These are phyloP conservation scores for Zaprionus tsacasi DNA, from an alignment of 1,140 invertebrate genomes.

Conservation along the genomic window DNA sequence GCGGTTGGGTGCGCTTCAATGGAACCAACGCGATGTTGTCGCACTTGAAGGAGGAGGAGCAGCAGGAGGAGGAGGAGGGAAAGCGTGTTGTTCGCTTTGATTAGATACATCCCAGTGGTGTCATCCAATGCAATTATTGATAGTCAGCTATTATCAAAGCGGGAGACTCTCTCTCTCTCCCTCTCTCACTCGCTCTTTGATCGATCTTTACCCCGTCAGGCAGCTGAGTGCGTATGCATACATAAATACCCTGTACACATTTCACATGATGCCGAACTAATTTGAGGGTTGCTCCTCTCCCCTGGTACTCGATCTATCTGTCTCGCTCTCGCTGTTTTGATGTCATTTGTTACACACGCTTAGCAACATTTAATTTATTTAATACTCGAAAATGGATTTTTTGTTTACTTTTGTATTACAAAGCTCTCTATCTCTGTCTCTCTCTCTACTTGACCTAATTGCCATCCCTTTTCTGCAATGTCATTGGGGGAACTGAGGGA, in stretches of 20 bases:
- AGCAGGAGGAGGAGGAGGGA: background rate
- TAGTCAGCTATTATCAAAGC: constrained; percentile 14
- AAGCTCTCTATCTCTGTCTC: constrained; percentile 5
- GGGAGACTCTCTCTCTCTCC: background rate
- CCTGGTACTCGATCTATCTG: constrained; percentile 18
- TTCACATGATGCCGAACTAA: constrained; percentile 78
- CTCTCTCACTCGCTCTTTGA: too few relatives aligned
- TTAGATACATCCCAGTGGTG: constrained; percentile 3
- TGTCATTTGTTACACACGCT: constrained; percentile 81
- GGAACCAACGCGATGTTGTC: constrained; percentile 50
- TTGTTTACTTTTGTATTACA: constrained; percentile 73
- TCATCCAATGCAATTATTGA: constrained; percentile 12
- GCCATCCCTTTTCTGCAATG: constrained; percentile 39
- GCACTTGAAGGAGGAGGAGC: constrained; percentile 1
- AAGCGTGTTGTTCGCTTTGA: constrained; percentile 5
- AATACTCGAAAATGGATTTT: constrained; percentile 79
- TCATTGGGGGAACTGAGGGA: constrained; percentile 9
- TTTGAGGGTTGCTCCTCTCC: constrained; percentile 70
- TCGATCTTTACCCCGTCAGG: too few relatives aligned
- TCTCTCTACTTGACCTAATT: constrained; percentile 5
- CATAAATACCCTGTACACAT: constrained; percentile 8
- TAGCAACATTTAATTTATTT: constrained; percentile 80
- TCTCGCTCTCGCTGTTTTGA: constrained; percentile 53
- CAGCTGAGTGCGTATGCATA: constrained; percentile 6
- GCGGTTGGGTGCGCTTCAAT: constrained; percentile 75